Percentiles rank a stretch among this genome's conserved stretches.
These are phyloP conservation scores for Spilogale gracilis DNA, from an alignment of 2,113 vertebrate species.

Conservation along the genomic window DNA sequence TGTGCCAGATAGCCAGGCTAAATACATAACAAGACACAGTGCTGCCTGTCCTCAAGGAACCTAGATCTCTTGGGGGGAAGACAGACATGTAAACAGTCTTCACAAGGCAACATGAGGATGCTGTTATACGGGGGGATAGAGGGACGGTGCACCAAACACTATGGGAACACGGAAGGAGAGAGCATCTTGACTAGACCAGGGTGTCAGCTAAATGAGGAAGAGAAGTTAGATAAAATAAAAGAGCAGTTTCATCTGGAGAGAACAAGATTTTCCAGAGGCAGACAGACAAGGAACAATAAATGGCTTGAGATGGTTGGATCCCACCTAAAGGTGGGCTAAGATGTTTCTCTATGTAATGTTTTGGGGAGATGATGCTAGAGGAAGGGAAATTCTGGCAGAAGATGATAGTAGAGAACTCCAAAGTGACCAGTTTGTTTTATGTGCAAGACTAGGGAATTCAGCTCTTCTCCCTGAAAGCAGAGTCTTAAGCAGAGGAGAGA, in stretches of 20 bases:
- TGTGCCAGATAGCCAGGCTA: not conserved
- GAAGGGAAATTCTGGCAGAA: not conserved
- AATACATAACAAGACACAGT: not conserved
- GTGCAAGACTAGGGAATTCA: not conserved
- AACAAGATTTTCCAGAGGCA: conserved; percentile 9
- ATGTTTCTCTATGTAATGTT: not conserved
- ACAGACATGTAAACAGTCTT: not conserved
- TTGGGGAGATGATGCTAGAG: not conserved
- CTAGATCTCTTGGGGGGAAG: not conserved
- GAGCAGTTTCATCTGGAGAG: not conserved
- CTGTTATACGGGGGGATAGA: not conserved
- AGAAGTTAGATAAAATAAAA: not conserved
- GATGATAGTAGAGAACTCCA: not conserved
- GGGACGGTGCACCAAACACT: not conserved
- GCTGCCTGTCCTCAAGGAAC: not conserved
- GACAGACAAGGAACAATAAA: not conserved
- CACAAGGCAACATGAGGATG: not conserved
- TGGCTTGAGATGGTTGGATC: not conserved
- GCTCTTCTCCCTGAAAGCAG: conserved; percentile 52
- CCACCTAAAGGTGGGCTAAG: not conserved
- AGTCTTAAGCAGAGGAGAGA: not conserved
- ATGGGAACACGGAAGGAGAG: not conserved
- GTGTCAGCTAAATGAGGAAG: not conserved
- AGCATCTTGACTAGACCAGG: not conserved
- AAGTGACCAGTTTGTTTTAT: not conserved